These are phyloP conservation scores for Phymorhynchus buccinoides DNA, from an alignment of 1,140 invertebrate species.

Conservation along the genomic window DNA sequence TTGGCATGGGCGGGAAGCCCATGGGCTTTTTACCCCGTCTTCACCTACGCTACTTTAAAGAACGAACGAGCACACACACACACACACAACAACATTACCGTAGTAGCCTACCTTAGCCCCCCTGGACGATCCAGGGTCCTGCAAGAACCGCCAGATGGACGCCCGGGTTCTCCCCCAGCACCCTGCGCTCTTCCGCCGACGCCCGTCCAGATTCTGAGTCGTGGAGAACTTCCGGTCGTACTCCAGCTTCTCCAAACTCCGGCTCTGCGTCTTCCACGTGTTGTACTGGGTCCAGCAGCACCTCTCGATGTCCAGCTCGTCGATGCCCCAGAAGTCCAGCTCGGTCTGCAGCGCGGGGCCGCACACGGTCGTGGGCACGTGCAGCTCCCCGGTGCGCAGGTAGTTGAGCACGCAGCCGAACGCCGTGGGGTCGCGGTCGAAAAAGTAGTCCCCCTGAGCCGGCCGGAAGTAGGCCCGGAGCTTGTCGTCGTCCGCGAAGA, in stretches of 20 bases:
- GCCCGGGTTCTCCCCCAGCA: conserved; percentile 58
- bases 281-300: conserved; percentile 71
- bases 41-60: too few relatives aligned
- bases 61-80: too few relatives aligned
- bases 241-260: conserved; percentile 67
- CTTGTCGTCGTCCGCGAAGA: conserved; percentile 58
- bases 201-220: conserved; percentile 56
- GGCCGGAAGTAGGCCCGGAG: conserved; percentile 64
- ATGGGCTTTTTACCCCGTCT: too few relatives aligned
- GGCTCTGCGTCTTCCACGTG: conserved; percentile 70
- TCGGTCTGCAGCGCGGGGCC: conserved; percentile 66
- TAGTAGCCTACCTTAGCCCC: conserved; percentile 50
- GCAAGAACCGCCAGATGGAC: conserved; percentile 60
- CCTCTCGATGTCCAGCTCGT: conserved; percentile 66
- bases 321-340: conserved; percentile 69
- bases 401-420: conserved; percentile 68
- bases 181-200: conserved; percentile 45
- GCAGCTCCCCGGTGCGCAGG: conserved; percentile 67
- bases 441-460: conserved; percentile 81
- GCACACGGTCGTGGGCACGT: conserved; percentile 69
- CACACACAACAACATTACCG: too few relatives aligned
- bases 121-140: conserved; percentile 64
- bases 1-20: too few relatives aligned
- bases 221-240: conserved; percentile 67
- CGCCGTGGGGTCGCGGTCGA: conserved; percentile 66